These are phyloP conservation scores for Drosophila kanapiae DNA, from an alignment of 1,140 invertebrate species.

Conservation along the genomic window DNA sequence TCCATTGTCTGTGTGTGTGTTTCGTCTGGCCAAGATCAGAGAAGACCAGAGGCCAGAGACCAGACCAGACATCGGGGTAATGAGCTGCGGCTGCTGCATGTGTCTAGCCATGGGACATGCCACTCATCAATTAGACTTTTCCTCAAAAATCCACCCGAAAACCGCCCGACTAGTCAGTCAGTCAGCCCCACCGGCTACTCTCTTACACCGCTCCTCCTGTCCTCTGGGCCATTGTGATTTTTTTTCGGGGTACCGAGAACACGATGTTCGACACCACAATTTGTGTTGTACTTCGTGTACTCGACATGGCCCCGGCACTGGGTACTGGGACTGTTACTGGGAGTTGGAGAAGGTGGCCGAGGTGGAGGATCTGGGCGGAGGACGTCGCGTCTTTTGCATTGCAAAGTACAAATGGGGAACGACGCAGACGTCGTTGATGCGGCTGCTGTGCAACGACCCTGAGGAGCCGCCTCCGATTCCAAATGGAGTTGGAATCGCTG, in stretches of 20 bases:
- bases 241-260: constrained; percentile 50
- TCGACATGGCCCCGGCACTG: constrained; percentile 34
- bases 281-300: constrained; percentile 80
- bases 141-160: constrained; percentile 61
- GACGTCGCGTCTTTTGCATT: constrained; percentile 71
- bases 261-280: constrained; percentile 83
- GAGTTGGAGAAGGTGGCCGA: constrained; percentile 3
- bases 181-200: constrained; percentile 5
- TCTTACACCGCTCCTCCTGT: background rate
- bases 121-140: constrained; percentile 75
- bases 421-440: constrained; percentile 31
- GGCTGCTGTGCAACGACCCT: constrained; percentile 74
- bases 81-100: constrained; percentile 53
- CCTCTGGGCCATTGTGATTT: constrained; percentile 35
- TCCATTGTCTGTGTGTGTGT: constrained; percentile 39
- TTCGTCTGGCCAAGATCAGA: constrained; percentile 36
- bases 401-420: constrained; percentile 74
- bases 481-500: constrained; percentile 37
- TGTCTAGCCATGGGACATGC: constrained; percentile 58
- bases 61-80: constrained; percentile 36
- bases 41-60: constrained; percentile 21
- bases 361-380: constrained; percentile 39
- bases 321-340: background rate
- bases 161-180: constrained; percentile 28
- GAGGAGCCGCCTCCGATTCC: constrained; percentile 47